phyloP scores from a whole-genome alignment of 2,888 invertebrate genomes.

The Cerastoderma edule region DNA sequence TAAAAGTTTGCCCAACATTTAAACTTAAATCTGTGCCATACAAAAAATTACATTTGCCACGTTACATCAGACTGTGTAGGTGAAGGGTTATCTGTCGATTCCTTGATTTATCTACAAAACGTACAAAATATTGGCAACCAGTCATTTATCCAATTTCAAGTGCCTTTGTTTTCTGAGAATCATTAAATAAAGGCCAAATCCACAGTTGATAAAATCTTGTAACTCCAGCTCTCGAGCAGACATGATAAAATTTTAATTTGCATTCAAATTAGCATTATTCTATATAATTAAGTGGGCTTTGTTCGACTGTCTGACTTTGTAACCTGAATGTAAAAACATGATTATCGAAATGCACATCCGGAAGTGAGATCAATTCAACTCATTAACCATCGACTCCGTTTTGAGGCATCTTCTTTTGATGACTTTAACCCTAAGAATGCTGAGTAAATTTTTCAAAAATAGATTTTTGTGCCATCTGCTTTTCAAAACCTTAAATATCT shows the following conservation, averaged over 20 bases:
- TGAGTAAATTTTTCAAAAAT: no score
- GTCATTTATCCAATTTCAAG: conserved; percentile 33
- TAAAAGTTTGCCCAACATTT: conserved; percentile 8
- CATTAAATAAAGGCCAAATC: conserved; percentile 33
- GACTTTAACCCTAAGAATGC: no score
- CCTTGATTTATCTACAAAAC: conserved; percentile 23
- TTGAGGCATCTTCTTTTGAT: no score
- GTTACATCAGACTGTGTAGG: conserved; percentile 1
- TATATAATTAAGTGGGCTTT: not conserved
- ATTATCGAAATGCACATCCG: not conserved
- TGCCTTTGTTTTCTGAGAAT: conserved; percentile 42
- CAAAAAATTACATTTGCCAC: not conserved
- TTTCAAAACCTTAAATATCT: no score
- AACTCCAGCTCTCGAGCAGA: not conserved
- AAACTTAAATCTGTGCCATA: conserved; percentile 10
- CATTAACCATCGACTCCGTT: no score
- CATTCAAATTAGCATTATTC: conserved; percentile 11
- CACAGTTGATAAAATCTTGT: conserved; percentile 13
- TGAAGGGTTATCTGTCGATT: conserved; percentile 8
- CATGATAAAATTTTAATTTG: conserved; percentile 16
- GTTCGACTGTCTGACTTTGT: not conserved
- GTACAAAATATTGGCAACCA: conserved; percentile 23
- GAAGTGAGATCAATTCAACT: not conserved
- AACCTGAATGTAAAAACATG: not conserved
- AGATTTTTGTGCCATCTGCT: no score